Evolutionary conservation across 1,140 invertebrate species (phyloP).

Genomic region (Temnothorax nylanderi): DNA sequence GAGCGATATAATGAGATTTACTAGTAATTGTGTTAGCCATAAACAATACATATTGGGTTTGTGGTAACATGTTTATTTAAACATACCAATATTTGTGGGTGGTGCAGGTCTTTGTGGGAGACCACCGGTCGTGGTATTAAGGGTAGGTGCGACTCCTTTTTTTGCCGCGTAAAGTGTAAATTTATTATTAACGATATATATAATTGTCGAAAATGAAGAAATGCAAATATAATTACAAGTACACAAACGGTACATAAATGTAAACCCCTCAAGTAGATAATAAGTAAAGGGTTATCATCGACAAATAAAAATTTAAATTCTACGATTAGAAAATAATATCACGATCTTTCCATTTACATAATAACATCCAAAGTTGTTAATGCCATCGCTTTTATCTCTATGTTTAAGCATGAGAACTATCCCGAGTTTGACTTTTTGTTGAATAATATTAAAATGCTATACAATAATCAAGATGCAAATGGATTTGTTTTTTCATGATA

Average conservation of each 20-base stretch:
- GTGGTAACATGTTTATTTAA: conserved; percentile 35
- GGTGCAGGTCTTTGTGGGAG: conserved; percentile 85
- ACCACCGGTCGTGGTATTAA: conserved; percentile 72
- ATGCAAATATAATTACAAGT: conserved; percentile 44
- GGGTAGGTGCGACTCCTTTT: conserved; percentile 77
- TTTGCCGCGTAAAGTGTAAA: conserved; percentile 80
- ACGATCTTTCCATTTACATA: background rate
- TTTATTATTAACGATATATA: conserved; percentile 69
- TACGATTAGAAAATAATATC: conserved; percentile 22
- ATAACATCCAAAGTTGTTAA: background rate
- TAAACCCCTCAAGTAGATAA: background rate
- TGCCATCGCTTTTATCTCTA: background rate
- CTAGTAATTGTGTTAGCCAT: conserved; percentile 4
- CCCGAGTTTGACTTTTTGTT: background rate
- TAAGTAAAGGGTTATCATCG: conserved; percentile 22
- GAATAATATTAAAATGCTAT: conserved; percentile 11
- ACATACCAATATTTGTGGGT: conserved; percentile 84
- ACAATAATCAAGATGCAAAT: conserved; percentile 13
- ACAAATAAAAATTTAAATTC: conserved; percentile 29
- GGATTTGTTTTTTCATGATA: background rate
- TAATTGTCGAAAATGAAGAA: conserved; percentile 41
- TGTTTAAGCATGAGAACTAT: background rate
- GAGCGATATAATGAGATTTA: background rate
- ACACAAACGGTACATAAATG: conserved; percentile 12
- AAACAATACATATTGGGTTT: conserved; percentile 3